Evolutionary conservation across 2,797 vertebrate genomes (phyloP).

Genomic region (Melanogrammus aeglefinus): DNA sequence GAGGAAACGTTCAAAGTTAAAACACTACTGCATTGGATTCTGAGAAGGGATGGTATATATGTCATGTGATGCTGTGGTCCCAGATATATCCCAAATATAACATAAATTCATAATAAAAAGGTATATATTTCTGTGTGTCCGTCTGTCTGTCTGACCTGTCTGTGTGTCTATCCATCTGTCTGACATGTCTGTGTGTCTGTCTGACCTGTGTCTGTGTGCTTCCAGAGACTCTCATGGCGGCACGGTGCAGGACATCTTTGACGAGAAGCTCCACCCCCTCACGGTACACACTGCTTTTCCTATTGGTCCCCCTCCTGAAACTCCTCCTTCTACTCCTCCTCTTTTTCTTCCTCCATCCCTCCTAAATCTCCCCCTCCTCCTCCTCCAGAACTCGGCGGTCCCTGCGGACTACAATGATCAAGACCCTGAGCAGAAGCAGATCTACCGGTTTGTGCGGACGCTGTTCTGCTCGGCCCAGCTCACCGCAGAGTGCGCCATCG

Average conservation of each 20-base stretch:
- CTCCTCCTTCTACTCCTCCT: neutral
- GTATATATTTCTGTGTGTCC: no score
- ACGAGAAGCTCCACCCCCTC: constrained; percentile 96
- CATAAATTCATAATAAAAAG: no score
- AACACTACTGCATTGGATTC: neutral
- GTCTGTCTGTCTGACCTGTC: neutral
- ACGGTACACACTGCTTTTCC: constrained; percentile 70
- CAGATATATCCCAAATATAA: neutral
- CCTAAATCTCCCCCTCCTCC: neutral
- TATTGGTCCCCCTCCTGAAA: neutral
- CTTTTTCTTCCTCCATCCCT: neutral
- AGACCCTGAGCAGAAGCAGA: constrained; percentile 92
- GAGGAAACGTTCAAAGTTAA: neutral
- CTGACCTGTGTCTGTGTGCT: constrained; percentile 10
- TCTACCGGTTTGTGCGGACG: constrained; percentile 90
- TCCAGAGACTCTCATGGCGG: constrained; percentile 86
- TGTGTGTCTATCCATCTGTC: neutral
- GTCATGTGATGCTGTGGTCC: neutral
- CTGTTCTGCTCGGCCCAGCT: constrained; percentile 93
- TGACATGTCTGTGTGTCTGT: neutral
- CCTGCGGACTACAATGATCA: constrained; percentile 85
- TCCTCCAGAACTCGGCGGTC: constrained; percentile 82
- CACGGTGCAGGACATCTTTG: constrained; percentile 93
- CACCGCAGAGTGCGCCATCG: constrained; percentile 93
- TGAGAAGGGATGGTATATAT: neutral